Evolutionary conservation across 2,888 invertebrate genomes (phyloP).

Genomic region (Dasypogon diadema): DNA sequence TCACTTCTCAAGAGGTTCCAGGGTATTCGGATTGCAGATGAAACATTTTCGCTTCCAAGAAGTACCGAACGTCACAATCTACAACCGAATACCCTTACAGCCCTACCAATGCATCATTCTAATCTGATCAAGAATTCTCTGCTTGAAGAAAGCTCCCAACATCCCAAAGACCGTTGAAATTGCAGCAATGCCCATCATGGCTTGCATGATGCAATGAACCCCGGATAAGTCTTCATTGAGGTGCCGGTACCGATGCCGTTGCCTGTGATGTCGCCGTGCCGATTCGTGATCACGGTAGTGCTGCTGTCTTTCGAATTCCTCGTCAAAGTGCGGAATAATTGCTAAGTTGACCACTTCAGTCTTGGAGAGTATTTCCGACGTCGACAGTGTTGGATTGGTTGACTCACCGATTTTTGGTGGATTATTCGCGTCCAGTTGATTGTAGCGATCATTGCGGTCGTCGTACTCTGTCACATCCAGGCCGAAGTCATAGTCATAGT

Average conservation of each 20-base stretch:
- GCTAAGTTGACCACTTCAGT: conserved; percentile 68
- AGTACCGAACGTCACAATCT: conserved; percentile 42
- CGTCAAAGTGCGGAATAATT: conserved; percentile 68
- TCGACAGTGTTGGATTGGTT: conserved; percentile 52
- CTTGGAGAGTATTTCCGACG: conserved; percentile 63
- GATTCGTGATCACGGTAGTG: conserved; percentile 62
- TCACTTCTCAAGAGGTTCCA: conserved; percentile 18
- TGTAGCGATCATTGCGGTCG: conserved; percentile 60
- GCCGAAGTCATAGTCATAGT: conserved; percentile 66
- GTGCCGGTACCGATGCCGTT: conserved; percentile 63
- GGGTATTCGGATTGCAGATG: conserved; percentile 32
- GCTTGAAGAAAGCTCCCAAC: conserved; percentile 68
- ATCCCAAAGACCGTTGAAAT: conserved; percentile 68
- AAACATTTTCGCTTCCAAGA: background rate
- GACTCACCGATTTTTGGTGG: conserved; percentile 33
- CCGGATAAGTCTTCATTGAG: conserved; percentile 66
- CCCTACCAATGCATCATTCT: conserved; percentile 69
- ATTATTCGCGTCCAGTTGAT: conserved; percentile 36
- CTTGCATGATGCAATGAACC: conserved; percentile 69
- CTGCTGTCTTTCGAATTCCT: conserved; percentile 65
- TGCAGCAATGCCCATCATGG: conserved; percentile 68
- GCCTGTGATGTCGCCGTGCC: conserved; percentile 61
- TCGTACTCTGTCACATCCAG: conserved; percentile 66
- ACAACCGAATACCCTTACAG: conserved; percentile 65
- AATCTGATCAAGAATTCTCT: conserved; percentile 68